Conservation (phyloP, 2,797 vertebrate genomes). For the Neopelma chrysocephalum region DNA sequence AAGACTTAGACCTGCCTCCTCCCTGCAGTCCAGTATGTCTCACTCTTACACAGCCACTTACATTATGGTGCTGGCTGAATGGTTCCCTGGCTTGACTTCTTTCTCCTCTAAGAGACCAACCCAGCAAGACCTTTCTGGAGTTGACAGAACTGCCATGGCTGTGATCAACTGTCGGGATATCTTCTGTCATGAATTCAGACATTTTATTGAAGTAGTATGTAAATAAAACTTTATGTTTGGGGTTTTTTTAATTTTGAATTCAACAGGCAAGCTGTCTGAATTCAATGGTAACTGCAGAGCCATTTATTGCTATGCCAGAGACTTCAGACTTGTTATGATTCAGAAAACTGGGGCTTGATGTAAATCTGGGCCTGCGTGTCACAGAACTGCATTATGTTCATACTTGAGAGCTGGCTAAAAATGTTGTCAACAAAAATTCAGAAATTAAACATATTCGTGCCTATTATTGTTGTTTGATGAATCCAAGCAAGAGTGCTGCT, state of each 20-base stretch:
- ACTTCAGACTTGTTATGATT: background rate
- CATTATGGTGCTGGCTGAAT: background rate
- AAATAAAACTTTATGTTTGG: background rate
- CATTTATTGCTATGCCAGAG: background rate
- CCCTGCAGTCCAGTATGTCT: background rate
- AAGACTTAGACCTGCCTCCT: background rate
- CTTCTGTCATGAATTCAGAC: background rate
- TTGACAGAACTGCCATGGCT: background rate
- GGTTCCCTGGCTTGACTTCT: background rate
- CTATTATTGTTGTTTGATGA: background rate
- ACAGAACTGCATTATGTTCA: background rate
- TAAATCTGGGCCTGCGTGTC: background rate
- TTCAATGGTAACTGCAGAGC: background rate
- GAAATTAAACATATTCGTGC: background rate
- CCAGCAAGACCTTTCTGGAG: background rate
- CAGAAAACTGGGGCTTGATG: background rate
- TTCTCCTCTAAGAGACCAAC: background rate
- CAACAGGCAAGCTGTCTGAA: background rate
- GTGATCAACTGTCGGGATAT: background rate
- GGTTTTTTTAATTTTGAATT: background rate
- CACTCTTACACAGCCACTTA: background rate
- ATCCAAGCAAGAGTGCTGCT: background rate
- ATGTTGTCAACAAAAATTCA: background rate
- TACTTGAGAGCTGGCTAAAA: background rate
- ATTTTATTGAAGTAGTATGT: background rate